A percentile compares a stretch with the other conserved stretches of the same genome.
These are phyloP conservation scores for Perca schrenkii DNA, from an alignment of 2,113 vertebrate genomes.

Conservation along the genomic window DNA sequence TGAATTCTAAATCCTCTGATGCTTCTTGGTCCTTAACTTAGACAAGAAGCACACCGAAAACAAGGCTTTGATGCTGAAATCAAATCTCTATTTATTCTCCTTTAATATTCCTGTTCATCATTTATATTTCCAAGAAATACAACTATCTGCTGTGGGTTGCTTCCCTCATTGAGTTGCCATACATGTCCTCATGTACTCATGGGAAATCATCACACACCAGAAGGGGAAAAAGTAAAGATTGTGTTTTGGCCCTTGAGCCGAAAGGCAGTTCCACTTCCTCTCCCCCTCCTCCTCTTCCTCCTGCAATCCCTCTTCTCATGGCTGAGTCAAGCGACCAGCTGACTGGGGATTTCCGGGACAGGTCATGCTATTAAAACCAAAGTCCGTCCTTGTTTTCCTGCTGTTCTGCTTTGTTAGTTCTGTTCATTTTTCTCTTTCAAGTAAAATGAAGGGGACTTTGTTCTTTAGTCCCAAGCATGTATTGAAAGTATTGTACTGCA, in stretches of 20 bases:
- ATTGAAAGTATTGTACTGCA: background rate
- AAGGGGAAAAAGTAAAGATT: background rate
- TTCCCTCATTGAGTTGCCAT: background rate
- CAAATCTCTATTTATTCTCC: background rate
- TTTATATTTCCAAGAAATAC: background rate
- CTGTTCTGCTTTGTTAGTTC: constrained; percentile 12
- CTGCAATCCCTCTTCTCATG: background rate
- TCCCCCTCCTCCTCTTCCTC: constrained; percentile 62
- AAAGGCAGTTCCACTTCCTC: constrained; percentile 66
- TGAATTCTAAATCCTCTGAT: background rate
- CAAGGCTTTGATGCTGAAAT: background rate
- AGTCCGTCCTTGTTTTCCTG: constrained; percentile 9
- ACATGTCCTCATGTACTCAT: background rate
- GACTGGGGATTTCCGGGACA: constrained; percentile 66
- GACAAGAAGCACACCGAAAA: too few relatives aligned
- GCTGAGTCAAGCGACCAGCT: constrained; percentile 65
- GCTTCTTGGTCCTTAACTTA: background rate
- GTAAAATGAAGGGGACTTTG: background rate
- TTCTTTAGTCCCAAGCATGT: too few relatives aligned
- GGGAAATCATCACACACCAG: background rate
- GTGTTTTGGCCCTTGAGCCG: constrained; percentile 13
- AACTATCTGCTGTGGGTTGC: background rate
- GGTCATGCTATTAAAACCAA: constrained; percentile 32
- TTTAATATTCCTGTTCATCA: background rate
- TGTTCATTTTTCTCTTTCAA: background rate